A percentile compares a stretch with the other conserved stretches of the same genome.
Evolutionary conservation across 2,888 invertebrate species (phyloP).

Genomic region (Gymnosoma rotundatum): DNA sequence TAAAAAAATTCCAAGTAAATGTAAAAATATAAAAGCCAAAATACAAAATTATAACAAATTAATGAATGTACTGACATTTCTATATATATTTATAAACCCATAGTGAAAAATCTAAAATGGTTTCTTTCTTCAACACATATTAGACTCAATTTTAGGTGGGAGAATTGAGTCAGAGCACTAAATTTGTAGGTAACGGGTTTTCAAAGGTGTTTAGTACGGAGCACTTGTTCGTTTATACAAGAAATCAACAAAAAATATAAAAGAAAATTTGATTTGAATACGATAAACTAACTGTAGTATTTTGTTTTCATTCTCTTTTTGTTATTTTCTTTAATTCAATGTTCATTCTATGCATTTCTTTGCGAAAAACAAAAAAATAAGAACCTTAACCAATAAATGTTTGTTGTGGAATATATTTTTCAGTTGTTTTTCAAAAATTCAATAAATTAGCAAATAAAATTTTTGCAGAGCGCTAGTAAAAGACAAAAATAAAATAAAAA

Average conservation of each 20-base stretch:
- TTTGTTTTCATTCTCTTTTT: constrained; percentile 33
- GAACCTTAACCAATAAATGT: constrained; percentile 28
- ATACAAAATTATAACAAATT: no score
- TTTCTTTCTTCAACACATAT: constrained; percentile 21
- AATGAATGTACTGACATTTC: no score
- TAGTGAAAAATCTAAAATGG: constrained; percentile 50
- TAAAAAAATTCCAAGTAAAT: no score
- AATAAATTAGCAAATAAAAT: constrained; percentile 55
- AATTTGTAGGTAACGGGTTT: constrained; percentile 40
- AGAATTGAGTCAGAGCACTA: constrained; percentile 46
- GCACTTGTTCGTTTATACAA: constrained; percentile 57
- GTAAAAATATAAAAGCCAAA: no score
- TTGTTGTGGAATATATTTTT: constrained; percentile 47
- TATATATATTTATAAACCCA: constrained; percentile 4
- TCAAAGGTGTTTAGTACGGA: constrained; percentile 55
- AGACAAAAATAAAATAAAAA: constrained; percentile 29
- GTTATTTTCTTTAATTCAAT: constrained; percentile 12
- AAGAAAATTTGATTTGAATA: constrained; percentile 54
- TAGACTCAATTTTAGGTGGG: constrained; percentile 47
- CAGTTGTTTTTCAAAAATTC: constrained; percentile 60
- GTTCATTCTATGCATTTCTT: constrained; percentile 49
- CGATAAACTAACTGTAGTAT: constrained; percentile 39
- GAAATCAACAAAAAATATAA: constrained; percentile 26
- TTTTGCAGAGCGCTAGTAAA: constrained; percentile 31
- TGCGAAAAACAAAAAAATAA: background rate